A percentile compares a stretch with the other conserved stretches of the same genome.
Evolutionary conservation across 2,888 invertebrate species (phyloP).

Genomic region (Gari tellinella): DNA sequence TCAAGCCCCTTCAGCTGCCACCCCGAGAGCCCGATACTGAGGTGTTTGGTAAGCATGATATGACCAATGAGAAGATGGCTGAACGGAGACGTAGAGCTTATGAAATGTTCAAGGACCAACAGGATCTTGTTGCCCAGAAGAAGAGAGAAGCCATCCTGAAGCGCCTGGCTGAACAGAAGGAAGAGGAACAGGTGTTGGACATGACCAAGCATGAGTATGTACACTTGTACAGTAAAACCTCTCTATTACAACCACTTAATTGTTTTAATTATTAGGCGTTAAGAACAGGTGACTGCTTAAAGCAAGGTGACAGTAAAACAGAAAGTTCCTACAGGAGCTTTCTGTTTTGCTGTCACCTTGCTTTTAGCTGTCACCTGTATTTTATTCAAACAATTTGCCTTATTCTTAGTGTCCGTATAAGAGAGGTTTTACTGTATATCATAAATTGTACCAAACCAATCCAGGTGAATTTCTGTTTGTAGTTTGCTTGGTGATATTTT

Average conservation of each 20-base stretch:
- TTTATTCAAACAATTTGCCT: too few species aligned
- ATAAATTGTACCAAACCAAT: too few species aligned
- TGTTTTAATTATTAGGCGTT: too few species aligned
- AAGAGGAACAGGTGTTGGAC: constrained; percentile 81
- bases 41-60: constrained; percentile 84
- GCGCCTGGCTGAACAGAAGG: constrained; percentile 81
- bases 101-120: constrained; percentile 81
- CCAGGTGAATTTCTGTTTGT: too few species aligned
- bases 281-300: too few species aligned
- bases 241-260: too few species aligned
- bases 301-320: too few species aligned
- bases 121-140: constrained; percentile 80
- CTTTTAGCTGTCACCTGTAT: too few species aligned
- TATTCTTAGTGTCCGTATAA: too few species aligned
- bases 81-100: constrained; percentile 79
- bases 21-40: constrained; percentile 79
- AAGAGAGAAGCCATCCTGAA: constrained; percentile 82
- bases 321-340: too few species aligned
- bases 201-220: constrained; percentile 81
- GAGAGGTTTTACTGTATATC: too few species aligned
- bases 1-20: constrained; percentile 82
- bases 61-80: constrained; percentile 82
- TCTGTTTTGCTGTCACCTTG: not conserved
- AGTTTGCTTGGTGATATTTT: too few species aligned
- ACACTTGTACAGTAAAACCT: not conserved